Conservation (phyloP, 2,888 invertebrate species). For the Sisyra nigra region DNA sequence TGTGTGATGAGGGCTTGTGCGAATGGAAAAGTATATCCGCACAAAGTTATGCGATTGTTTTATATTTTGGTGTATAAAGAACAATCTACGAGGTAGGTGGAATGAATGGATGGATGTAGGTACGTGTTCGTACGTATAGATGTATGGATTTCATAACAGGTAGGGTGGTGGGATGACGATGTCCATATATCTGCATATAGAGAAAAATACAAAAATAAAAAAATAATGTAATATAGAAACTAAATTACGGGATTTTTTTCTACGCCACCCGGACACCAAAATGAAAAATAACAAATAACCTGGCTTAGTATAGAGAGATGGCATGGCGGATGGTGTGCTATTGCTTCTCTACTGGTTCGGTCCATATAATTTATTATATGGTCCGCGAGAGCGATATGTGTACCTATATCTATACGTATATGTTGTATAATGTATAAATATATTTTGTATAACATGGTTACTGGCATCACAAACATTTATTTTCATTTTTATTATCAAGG, state of each 20-base stretch:
- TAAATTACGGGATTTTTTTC: slow-evolving; percentile 30
- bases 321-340: neutral
- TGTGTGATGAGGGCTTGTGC: too few species aligned
- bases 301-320: slow-evolving; percentile 20
- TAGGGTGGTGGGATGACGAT: too few species aligned
- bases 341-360: neutral
- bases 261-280: slow-evolving; percentile 16
- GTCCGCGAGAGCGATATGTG: slow-evolving; percentile 2
- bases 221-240: slow-evolving; percentile 26
- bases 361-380: slow-evolving; percentile 1
- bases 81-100: too few species aligned
- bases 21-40: too few species aligned
- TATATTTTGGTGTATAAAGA: too few species aligned
- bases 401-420: neutral
- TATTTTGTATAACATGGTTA: neutral
- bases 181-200: too few species aligned
- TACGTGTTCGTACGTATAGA: too few species aligned
- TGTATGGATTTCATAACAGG: too few species aligned
- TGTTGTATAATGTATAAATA: neutral
- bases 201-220: neutral
- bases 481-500: slow-evolving; percentile 32
- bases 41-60: too few species aligned
- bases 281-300: slow-evolving; percentile 33
- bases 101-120: too few species aligned
- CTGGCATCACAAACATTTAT: slow-evolving; percentile 24